Conservation (phyloP, 2,888 invertebrate genomes). For the Melieria picta region DNA sequence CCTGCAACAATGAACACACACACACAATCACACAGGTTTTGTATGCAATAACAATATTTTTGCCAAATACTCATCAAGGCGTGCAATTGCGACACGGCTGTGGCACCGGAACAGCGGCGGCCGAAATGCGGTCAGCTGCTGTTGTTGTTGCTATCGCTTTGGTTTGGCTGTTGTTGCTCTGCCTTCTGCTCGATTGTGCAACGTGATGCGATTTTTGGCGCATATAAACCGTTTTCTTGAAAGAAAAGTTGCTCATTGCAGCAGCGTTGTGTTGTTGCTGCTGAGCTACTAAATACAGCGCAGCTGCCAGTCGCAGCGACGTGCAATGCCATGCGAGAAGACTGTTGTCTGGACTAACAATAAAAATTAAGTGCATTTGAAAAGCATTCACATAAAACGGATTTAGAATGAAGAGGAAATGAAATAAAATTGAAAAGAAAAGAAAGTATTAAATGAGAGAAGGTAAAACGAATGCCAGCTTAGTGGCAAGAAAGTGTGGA, state of each 20-base stretch:
- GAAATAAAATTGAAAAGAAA: no score
- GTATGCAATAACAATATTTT: constrained; percentile 1
- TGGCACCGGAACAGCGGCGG: neutral
- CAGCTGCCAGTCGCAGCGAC: no score
- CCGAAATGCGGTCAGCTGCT: neutral
- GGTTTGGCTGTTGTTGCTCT: no score
- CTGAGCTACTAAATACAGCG: no score
- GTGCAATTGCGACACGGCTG: constrained; percentile 1
- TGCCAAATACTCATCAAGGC: constrained; percentile 1
- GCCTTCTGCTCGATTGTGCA: constrained; percentile 26
- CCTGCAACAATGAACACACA: constrained; percentile 11
- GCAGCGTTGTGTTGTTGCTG: no score
- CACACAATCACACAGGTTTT: constrained; percentile 5
- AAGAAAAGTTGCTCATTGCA: no score
- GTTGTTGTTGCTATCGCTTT: no score
- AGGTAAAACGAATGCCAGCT: no score
- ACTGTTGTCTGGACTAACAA: neutral
- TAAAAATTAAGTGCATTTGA: neutral
- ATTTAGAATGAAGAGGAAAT: neutral
- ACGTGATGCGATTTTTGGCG: constrained; percentile 31
- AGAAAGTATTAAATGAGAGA: no score
- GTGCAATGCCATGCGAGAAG: neutral
- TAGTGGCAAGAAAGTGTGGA: no score
- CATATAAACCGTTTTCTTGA: no score
- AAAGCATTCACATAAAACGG: neutral